Conservation (phyloP, 2,113 vertebrate genomes). For the Sminthopsis crassicaudata region DNA sequence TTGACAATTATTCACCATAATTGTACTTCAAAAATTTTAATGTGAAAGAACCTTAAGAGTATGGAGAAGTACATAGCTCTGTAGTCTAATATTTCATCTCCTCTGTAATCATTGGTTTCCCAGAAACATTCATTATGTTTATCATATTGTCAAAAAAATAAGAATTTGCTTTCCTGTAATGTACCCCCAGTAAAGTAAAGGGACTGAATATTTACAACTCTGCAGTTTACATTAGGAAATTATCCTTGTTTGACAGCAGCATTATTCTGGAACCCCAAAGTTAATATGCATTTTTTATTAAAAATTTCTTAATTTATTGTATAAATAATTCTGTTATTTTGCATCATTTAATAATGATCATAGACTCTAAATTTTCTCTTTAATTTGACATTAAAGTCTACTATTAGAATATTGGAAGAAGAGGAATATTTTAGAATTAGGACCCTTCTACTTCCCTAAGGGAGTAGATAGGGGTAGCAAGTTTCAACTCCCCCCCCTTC, state of each 20-base stretch:
- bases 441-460: neutral
- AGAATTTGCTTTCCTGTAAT: neutral
- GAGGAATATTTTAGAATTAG: neutral
- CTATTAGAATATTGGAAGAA: neutral
- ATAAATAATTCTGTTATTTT: neutral
- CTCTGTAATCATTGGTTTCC: neutral
- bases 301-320: neutral
- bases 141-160: neutral
- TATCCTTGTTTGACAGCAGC: neutral
- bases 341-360: neutral
- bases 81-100: neutral
- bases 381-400: neutral
- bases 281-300: neutral
- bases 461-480: neutral
- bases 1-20: neutral
- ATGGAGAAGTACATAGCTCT: neutral
- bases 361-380: neutral
- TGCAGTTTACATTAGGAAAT: neutral
- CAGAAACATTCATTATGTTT: neutral
- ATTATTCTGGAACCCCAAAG: neutral
- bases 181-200: neutral
- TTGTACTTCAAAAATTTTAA: neutral
- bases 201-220: neutral
- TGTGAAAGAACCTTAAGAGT: neutral
- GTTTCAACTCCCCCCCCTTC: neutral